Evolutionary conservation across 1,140 invertebrate genomes (phyloP).

Genomic region (Pseudomyrmex flavicornis): DNA sequence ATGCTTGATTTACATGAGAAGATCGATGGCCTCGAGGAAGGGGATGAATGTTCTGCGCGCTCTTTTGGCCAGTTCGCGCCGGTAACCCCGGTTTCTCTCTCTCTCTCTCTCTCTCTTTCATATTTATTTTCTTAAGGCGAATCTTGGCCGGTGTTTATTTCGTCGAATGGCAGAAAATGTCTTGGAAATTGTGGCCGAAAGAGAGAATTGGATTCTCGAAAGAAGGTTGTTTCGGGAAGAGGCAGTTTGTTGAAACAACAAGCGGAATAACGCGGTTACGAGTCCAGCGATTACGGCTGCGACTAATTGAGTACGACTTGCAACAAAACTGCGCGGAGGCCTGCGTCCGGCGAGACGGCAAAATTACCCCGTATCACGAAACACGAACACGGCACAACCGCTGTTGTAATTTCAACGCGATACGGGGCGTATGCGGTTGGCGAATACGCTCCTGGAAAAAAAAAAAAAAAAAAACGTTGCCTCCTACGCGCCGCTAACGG

Average conservation of each 20-base stretch:
- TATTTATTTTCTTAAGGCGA: conserved; percentile 44
- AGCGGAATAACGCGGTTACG: conserved; percentile 47
- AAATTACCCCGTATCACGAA: conserved; percentile 28
- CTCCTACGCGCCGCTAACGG: conserved; percentile 67
- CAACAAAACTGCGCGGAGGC: background rate
- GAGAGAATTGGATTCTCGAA: background rate
- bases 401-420: conserved; percentile 6
- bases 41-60: conserved; percentile 31
- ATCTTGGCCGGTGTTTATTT: background rate
- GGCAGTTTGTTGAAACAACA: conserved; percentile 14
- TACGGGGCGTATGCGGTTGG: background rate
- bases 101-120: conserved; percentile 13
- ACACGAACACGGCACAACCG: background rate
- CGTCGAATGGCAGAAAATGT: background rate
- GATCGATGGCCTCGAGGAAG: conserved; percentile 62
- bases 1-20: conserved; percentile 65
- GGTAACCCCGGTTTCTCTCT: background rate
- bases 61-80: conserved; percentile 41
- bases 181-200: background rate
- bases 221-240: background rate
- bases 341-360: background rate
- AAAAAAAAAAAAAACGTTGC: conserved; percentile 25
- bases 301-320: conserved; percentile 42
- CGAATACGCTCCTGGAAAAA: conserved; percentile 1
- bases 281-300: conserved; percentile 36